Evolutionary conservation across 2,888 invertebrate genomes (phyloP), one percentile per base, ranked within the genome.

Genomic region (Cenopis cana): DNA sequence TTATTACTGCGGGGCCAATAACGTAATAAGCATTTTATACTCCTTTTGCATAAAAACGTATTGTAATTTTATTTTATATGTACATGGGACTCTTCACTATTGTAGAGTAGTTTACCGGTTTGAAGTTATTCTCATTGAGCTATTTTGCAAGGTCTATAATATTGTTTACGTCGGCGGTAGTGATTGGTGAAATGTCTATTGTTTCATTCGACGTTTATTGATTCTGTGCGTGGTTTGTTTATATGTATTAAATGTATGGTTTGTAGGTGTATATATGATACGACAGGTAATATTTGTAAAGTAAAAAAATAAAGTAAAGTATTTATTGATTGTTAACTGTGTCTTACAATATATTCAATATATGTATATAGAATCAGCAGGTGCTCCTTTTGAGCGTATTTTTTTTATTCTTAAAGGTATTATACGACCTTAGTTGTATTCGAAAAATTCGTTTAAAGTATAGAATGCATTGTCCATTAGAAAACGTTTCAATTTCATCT

Each of bases 11-110:
- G 33, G 33, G 46, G 12, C 38, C 54, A 17, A n/a, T 49, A 33
- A 12, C 20, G 54, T 24, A 24, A 52, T 64, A 64, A 54, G 38
- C 54, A 54, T 64, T 64, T 33, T 64, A 24, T 62, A n/a, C n/a
- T 18, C 4, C 11, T 6, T 1, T n/a, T n/a, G n/a, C 46, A 46
- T 14, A 46, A 50, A 50, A 18, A 18, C 10, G 50, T 50, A 18
- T 14, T 24, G 4, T 54, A 14, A 54, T 24, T 20, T 54, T 5
- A 54, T 54, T 54, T 54, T 14, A 24, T 50, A 18, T 18, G 18
- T 18, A 18, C 50, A 50, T 50, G 50, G 9, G 10, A 10, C 50
- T 17, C 4, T 50, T 50, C 18, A 50, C 50, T 18, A 18, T 18
- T 50, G 17, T 20, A 38, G 11, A 5, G 38, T 14, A 57, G 17